Evolutionary conservation across 2,113 vertebrate genomes (phyloP), one percentile per base, ranked within the genome.

Genomic region (Raja brachyura): DNA sequence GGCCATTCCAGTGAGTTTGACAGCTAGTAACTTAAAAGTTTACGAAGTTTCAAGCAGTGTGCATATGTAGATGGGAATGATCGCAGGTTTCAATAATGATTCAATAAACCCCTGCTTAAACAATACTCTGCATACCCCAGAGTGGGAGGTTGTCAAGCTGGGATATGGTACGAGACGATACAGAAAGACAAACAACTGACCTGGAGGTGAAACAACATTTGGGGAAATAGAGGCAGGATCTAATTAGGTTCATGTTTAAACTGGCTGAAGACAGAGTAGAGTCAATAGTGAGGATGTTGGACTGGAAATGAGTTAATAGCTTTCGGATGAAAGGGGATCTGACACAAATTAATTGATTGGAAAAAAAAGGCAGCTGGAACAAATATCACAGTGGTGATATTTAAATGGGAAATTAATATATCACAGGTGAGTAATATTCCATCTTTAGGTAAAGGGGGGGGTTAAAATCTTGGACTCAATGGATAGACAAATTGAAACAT

Each of bases 301-400:
- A 66, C 59, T 88, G 83, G 83, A 88, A 88, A 88, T 88, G 59
- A 88, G 83, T 88, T 88, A 31, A 88, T 88, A 63, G 61, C 83
- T n/a, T 7, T 88, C 28, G 83, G 61, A 31, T 88, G 83, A 66
- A 66, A 63, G 61, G 83, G 83, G 83, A 88, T 88, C 83, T 63
- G n/a, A 31, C 59, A 18, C 83, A 66, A 66, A 88, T 88, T 88
- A 88, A 88, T 88, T 66, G 83, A 88, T 88, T 63, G 83, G 13
- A 88, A 63, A 88, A 88, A 48, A 33, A 77, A 63, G 13, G 83
- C n/a, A 88, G n/a, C 63, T 88, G 18, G 16, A 88, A 88, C 83
- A 66, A 59, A 63, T 56, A 63, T 66, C 59, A 86, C 54, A 61
- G 78, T 81, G 78, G 9, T 63, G 59, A 66, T 88, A 88, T 88